Conservation (phyloP, 2,888 invertebrate genomes). For the Idaea dimidiata region DNA sequence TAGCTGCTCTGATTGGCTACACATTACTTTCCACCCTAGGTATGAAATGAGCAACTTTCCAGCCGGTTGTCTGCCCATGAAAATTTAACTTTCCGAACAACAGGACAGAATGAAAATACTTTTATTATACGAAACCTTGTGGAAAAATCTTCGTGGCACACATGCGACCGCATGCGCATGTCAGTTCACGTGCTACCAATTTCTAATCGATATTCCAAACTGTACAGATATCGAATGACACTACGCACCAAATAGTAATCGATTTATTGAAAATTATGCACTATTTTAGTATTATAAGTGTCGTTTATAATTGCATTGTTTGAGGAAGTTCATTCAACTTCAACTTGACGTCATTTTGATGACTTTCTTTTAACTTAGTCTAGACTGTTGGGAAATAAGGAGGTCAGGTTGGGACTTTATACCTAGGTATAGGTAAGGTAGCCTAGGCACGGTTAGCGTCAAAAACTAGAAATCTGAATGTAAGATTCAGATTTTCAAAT, state of each 20-base stretch:
- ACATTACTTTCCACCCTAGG: no score
- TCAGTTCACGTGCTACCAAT: background rate
- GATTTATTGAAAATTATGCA: background rate
- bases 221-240: background rate
- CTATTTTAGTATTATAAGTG: background rate
- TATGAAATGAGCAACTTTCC: no score
- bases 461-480: no score
- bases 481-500: no score
- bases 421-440: no score
- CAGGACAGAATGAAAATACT: no score
- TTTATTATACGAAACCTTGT: no score
- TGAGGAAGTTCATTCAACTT: background rate
- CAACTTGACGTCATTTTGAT: background rate
- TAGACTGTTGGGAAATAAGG: background rate
- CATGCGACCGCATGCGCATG: background rate
- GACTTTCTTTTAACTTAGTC: background rate
- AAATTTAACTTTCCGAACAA: no score
- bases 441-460: no score
- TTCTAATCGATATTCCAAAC: background rate
- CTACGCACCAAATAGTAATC: background rate
- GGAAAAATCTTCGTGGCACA: background rate
- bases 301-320: background rate
- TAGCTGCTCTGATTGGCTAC: no score
- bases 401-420: no score
- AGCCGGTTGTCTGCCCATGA: no score